Evolutionary conservation across 2,113 vertebrate species (phyloP), one percentile per base, ranked within the genome.

Genomic region (Chrysochloris asiatica): DNA sequence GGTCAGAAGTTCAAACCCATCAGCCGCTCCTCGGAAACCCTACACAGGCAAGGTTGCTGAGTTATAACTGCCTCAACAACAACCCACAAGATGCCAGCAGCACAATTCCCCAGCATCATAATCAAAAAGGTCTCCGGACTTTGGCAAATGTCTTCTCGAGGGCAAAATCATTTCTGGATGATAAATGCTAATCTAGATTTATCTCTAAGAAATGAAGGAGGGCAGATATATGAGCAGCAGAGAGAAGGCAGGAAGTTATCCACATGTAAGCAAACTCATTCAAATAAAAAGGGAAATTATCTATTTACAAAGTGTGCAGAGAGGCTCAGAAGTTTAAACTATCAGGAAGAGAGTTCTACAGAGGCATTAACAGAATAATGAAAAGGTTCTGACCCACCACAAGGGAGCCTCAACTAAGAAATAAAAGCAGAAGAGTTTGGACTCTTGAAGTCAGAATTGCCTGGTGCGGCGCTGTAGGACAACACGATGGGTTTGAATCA

Each of bases 271-370:
- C 19, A 11, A 83, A 16, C 71, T 83, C 59, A 54, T 45, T 63
- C 45, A 72, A 90, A 50, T 26, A 61, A 92, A 45, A 87, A 92
- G 73, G 8, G 50, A 79, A 24, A 36, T 80, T 59, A 59, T 38
- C 4, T 77, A 63, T 56, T 86, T 47, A 36, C 92, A 96, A 41
- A 93, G 12, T 19, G n/a, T n/a, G n/a, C n/a, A n/a, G 24, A 45
- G 33, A 71, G 7, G 11, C 28, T 0, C 17, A 47, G 14, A 90
- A 89, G 54, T 82, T 88, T 82, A 91, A 93, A 89, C 72, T 38
- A 50, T 48, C 22, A 43, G 24, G 6, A 84, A 52, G 14, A 73
- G 17, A 48, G 36, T 78, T 86, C 61, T 73, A 52, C 28, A 63
- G 45, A 82, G 56, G 4, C 61, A 61, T 38, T 61, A 76, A 17